Evolutionary conservation across 2,113 vertebrate genomes (phyloP), one percentile per base, ranked within the genome.

Genomic region (Pedetes capensis): DNA sequence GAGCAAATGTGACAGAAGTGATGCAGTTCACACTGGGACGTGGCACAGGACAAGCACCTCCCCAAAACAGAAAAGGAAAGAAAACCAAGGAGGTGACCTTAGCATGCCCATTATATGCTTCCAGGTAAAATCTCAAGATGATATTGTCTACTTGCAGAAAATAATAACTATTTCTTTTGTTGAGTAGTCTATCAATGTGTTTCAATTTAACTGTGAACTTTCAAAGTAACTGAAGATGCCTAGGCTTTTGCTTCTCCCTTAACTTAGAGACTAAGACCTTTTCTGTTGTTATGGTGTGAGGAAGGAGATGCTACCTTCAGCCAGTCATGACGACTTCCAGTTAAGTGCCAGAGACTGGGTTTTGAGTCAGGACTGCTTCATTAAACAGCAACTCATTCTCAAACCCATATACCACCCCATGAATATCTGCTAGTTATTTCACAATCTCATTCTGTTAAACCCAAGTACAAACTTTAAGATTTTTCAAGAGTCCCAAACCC

Each of bases 151-250:
- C 17, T 42, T 88, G 55, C 81, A 85, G 25, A 69, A 16, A 64
- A 80, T 39, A 85, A 69, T 25, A 39, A 59, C 11, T 44, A 23
- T 75, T 71, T 81, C 51, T 90, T 83, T 16, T n/a, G 16, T 25
- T 87, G 0, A 0, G 5, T 57, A 61, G 14, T 32, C 0, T 0
- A 80, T 59, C 9, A 63, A 82, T 76, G 81, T 88, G 53, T 68
- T 97, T 83, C 10, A 44, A 75, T 68, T 74, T 32, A 76, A 97
- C 42, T 51, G 68, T 49, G 44, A 86, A 74, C 68, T 93, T 81
- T 68, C 51, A 74, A 29, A 80, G 63, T 79, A 82, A 83, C 92
- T 44, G 59, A 10, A 14, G 22, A 66, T 8, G 13, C 14, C 29
- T 0, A 10, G 72, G 29, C 0, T n/a, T 3, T 4, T 25, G 3